Evolutionary conservation across 2,797 vertebrate species (phyloP).

Genomic region (Chaunax sp.): DNA sequence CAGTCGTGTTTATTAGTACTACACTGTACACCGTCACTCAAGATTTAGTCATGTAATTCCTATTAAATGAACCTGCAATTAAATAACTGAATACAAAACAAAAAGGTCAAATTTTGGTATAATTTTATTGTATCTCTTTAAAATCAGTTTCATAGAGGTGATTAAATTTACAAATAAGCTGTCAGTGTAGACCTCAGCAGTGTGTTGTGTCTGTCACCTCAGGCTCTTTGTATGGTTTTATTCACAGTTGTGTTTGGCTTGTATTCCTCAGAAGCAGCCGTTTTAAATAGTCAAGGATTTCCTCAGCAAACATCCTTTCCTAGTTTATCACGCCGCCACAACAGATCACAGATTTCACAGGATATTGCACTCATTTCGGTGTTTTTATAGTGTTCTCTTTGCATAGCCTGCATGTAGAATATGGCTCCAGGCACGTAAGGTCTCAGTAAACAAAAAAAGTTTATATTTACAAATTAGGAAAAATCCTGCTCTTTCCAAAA

Average conservation of each 20-base stretch:
- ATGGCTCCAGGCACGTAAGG: conserved; percentile 57
- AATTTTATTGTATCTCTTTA: too few relatives aligned
- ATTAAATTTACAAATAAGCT: neutral
- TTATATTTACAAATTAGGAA: conserved; percentile 57
- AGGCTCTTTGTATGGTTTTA: conserved; percentile 34
- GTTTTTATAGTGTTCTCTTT: conserved; percentile 32
- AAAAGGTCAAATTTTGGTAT: too few relatives aligned
- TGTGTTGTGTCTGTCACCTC: conserved; percentile 2
- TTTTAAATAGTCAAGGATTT: conserved; percentile 45
- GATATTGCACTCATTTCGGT: conserved; percentile 43
- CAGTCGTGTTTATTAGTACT: conserved; percentile 36
- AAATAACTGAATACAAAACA: conserved; percentile 2
- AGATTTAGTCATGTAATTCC: conserved; percentile 43
- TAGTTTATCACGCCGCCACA: conserved; percentile 14
- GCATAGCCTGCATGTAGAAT: conserved; percentile 12
- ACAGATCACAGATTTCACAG: conserved; percentile 40
- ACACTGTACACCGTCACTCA: conserved; percentile 38
- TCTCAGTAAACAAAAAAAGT: conserved; percentile 38
- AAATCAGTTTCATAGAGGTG: conserved; percentile 5
- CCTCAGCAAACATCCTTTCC: conserved; percentile 7
- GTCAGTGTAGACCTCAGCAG: conserved; percentile 1
- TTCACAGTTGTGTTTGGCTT: conserved; percentile 75
- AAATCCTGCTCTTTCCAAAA: conserved; percentile 28
- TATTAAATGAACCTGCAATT: conserved; percentile 24
- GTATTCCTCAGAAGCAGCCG: conserved; percentile 60